Percentiles rank a stretch among this genome's conserved stretches.
phyloP scores from a whole-genome alignment of 2,797 vertebrate species.

The Rhyacichthys aspro region DNA sequence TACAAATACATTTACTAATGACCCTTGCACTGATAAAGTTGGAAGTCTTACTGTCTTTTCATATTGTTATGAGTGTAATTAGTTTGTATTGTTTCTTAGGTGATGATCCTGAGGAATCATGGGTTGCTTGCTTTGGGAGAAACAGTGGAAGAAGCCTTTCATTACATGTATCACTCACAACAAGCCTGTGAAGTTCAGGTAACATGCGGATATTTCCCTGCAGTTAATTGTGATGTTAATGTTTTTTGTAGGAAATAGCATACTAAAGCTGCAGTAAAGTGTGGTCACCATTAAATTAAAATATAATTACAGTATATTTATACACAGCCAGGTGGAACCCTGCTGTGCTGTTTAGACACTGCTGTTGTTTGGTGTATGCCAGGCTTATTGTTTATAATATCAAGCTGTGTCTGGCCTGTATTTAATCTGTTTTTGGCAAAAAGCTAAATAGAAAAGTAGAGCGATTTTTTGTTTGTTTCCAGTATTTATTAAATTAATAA shows the following conservation, averaged over 20 bases:
- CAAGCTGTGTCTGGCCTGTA: constrained; percentile 11
- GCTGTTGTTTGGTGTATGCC: constrained; percentile 17
- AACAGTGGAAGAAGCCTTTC: constrained; percentile 94
- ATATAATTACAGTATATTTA: constrained; percentile 16
- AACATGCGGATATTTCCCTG: constrained; percentile 19
- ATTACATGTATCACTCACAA: constrained; percentile 91
- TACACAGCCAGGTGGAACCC: constrained; percentile 39
- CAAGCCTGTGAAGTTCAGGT: constrained; percentile 97
- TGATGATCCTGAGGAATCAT: constrained; percentile 94
- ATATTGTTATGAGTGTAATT: constrained; percentile 5
- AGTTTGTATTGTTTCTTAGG: constrained; percentile 72
- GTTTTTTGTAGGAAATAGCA: constrained; percentile 2
- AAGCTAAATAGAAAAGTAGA: constrained; percentile 3
- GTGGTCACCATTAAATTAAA: constrained; percentile 1
- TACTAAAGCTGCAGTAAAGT: background rate
- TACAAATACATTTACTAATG: too few species aligned
- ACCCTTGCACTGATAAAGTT: too few species aligned
- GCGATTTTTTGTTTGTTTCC: constrained; percentile 4
- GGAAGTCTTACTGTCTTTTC: background rate
- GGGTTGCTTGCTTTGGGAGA: constrained; percentile 93
- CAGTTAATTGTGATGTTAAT: background rate
- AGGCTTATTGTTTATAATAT: constrained; percentile 18
- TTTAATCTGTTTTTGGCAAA: constrained; percentile 35
- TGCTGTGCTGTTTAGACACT: constrained; percentile 28
- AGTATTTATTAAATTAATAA: background rate